Conservation (phyloP, 1,140 invertebrate genomes). For the Drosophila takahashii region DNA sequence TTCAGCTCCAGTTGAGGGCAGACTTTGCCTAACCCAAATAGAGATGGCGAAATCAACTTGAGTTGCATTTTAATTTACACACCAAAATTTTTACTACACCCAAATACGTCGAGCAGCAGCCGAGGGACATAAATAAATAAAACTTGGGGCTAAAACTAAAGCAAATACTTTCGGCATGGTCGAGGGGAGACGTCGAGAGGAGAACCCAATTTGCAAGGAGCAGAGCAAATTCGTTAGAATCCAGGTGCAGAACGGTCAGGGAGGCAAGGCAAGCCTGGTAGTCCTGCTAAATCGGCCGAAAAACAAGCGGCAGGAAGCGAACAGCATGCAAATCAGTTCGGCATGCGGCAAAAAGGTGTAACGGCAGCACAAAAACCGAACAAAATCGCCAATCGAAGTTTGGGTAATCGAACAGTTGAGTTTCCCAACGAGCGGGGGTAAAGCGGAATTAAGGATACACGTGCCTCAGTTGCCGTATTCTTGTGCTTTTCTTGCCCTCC, state of each 20-base stretch:
- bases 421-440: background rate
- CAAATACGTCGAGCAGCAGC: conserved; percentile 16
- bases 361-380: conserved; percentile 25
- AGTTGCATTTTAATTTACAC: conserved; percentile 79
- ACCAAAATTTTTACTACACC: conserved; percentile 44
- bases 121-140: conserved; percentile 73
- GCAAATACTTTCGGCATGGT: conserved; percentile 49
- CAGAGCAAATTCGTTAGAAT: conserved; percentile 37
- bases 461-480: conserved; percentile 9
- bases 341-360: conserved; percentile 63
- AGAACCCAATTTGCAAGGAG: conserved; percentile 35
- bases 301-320: conserved; percentile 61
- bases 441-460: conserved; percentile 27
- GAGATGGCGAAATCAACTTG: conserved; percentile 51
- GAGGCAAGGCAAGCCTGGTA: background rate
- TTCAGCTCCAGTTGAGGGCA: conserved; percentile 44
- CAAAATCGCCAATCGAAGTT: conserved; percentile 63
- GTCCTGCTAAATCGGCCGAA: conserved; percentile 72
- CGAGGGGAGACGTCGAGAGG: background rate
- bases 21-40: conserved; percentile 74
- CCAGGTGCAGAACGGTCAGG: background rate
- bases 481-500: background rate
- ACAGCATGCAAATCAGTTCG: conserved; percentile 70
- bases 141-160: conserved; percentile 58
- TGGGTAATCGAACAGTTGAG: conserved; percentile 29